Percentiles rank a stretch among this genome's conserved stretches.
Evolutionary conservation across 35 echinoderm and acorn worm species (phyloP).

Genomic region (Lytechinus pictus): DNA sequence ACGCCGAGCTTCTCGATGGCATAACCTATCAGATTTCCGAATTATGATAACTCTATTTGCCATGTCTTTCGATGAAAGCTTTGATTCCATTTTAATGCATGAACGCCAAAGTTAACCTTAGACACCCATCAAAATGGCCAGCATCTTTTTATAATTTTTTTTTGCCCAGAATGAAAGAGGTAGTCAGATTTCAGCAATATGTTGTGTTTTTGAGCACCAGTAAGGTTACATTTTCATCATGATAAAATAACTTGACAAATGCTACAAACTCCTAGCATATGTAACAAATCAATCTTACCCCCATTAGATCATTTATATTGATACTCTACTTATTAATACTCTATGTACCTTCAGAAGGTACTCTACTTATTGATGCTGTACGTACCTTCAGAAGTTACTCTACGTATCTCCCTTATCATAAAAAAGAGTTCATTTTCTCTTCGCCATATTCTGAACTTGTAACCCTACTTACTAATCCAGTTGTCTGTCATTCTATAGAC

Average conservation of each 20-base stretch:
- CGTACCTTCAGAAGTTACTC: no score
- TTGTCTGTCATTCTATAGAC: not conserved
- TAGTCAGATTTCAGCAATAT: not conserved
- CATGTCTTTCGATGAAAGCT: not conserved
- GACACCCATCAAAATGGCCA: not conserved
- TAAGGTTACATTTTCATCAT: not conserved
- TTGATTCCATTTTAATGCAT: not conserved
- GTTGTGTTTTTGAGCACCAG: not conserved
- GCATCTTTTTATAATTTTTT: not conserved
- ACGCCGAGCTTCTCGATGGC: not conserved
- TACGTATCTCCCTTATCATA: not conserved
- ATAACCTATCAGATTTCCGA: not conserved
- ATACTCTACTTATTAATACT: not conserved
- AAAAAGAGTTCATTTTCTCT: not conserved
- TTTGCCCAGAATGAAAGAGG: not conserved
- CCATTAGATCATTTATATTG: not conserved
- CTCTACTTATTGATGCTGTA: not conserved
- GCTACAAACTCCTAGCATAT: not conserved
- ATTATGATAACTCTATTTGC: conserved; percentile 9
- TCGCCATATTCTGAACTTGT: not conserved
- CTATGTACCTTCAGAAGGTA: no score
- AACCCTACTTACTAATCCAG: not conserved
- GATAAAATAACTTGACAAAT: not conserved
- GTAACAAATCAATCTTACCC: not conserved
- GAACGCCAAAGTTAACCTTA: not conserved